These are phyloP conservation scores for pig (Sus scrofa) DNA, from an alignment of 2,113 vertebrate species.

Conservation along the genomic window DNA sequence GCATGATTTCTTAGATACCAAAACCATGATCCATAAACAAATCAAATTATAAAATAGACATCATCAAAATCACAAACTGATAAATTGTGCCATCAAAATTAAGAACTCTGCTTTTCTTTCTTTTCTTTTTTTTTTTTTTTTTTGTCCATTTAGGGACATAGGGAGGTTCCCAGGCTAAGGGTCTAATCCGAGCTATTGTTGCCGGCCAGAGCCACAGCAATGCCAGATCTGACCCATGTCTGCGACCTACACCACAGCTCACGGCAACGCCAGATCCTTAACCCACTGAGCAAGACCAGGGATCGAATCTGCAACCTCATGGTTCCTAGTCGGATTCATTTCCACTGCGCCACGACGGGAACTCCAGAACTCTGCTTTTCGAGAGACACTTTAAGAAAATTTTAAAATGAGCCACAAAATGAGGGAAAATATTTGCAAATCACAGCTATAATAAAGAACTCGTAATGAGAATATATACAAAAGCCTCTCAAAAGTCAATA, in stretches of 20 bases:
- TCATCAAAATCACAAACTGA: slow-evolving; percentile 25
- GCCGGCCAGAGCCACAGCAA: too few species aligned
- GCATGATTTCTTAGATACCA: not conserved
- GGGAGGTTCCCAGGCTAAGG: too few species aligned
- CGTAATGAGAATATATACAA: not conserved
- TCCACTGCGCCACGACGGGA: too few species aligned
- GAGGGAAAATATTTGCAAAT: not conserved
- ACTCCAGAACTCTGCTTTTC: not conserved
- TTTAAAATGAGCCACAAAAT: not conserved
- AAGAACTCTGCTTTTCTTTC: slow-evolving; percentile 6
- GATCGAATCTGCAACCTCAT: too few species aligned
- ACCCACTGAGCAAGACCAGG: too few species aligned
- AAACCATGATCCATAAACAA: slow-evolving; percentile 7
- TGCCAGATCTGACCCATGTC: too few species aligned
- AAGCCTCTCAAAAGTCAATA: slow-evolving; percentile 21
- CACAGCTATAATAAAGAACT: not conserved
- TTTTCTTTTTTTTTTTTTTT: too few species aligned
- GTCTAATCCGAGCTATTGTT: too few species aligned
- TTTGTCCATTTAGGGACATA: too few species aligned
- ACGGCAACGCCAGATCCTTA: too few species aligned
- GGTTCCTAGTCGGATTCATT: too few species aligned
- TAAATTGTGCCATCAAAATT: slow-evolving; percentile 33
- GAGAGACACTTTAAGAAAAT: not conserved
- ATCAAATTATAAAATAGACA: not conserved
- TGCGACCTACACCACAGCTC: too few species aligned